A percentile compares a stretch with the other conserved stretches of the same genome.
phyloP scores from a whole-genome alignment of 2,113 vertebrate species.

The Nerophis ophidion region DNA sequence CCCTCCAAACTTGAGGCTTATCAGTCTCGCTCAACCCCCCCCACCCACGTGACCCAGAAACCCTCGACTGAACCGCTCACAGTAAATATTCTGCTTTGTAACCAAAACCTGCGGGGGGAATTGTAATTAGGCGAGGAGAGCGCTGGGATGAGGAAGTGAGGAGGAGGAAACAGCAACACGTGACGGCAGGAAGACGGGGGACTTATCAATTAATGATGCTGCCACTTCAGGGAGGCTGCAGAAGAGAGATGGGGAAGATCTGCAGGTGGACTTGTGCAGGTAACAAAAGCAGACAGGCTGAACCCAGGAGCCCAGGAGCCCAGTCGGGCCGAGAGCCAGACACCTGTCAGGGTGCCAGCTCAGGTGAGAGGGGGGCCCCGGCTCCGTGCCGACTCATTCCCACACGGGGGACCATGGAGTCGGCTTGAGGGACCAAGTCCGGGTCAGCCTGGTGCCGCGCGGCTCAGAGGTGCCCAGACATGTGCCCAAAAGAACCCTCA shows the following conservation, averaged over 20 bases:
- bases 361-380: conserved; percentile 23
- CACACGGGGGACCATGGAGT: conserved; percentile 41
- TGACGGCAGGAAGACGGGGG: conserved; percentile 38
- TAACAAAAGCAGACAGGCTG: conserved; percentile 6
- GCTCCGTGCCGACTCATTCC: conserved; percentile 29
- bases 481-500: neutral
- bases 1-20: conserved; percentile 19
- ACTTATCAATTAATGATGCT: conserved; percentile 43
- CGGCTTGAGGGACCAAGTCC: neutral
- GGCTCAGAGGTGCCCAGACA: neutral
- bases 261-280: conserved; percentile 16
- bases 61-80: conserved; percentile 54
- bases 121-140: conserved; percentile 56
- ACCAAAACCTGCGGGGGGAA: conserved; percentile 50
- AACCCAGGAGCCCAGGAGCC: neutral
- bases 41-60: conserved; percentile 56
- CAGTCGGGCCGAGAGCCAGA: conserved; percentile 14
- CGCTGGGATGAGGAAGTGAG: conserved; percentile 16
- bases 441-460: neutral
- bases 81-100: conserved; percentile 52
- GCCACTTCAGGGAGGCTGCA: conserved; percentile 15
- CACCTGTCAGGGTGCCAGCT: conserved; percentile 33
- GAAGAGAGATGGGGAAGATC: neutral
- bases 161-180: conserved; percentile 25
- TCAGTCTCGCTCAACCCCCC: conserved; percentile 15